A percentile compares a stretch with the other conserved stretches of the same genome.
Evolutionary conservation across 2,888 invertebrate species (phyloP).

Genomic region (Catocala sponsa): DNA sequence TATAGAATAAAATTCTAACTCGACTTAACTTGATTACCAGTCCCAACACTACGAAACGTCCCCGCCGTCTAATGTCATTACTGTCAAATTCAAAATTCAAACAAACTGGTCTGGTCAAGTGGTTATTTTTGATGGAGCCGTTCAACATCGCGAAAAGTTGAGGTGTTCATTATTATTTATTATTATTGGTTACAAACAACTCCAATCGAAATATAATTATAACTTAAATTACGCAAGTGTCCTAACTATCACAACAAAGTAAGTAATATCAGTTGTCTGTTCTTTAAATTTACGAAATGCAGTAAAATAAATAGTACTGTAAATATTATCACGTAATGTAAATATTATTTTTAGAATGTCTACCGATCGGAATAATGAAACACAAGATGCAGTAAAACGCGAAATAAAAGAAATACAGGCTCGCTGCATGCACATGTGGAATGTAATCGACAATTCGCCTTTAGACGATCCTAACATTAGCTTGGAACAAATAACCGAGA

Average conservation of each 20-base stretch:
- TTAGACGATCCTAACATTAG: slow-evolving; percentile 53
- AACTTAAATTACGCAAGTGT: not conserved
- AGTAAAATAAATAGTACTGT: not conserved
- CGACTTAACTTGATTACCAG: not conserved
- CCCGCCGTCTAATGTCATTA: slow-evolving; percentile 5
- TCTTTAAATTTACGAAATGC: not conserved
- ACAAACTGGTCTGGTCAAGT: slow-evolving; percentile 8
- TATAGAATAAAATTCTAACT: not conserved
- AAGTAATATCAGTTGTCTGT: slow-evolving; percentile 20
- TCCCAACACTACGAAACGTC: not conserved
- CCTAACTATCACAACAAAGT: slow-evolving; percentile 19
- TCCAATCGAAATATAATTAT: not conserved
- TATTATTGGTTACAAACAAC: too few species aligned
- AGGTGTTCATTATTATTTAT: too few species aligned
- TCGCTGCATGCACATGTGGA: slow-evolving; percentile 65
- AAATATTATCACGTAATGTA: slow-evolving; percentile 4
- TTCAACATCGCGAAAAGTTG: too few species aligned
- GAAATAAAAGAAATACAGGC: slow-evolving; percentile 70
- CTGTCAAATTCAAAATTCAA: slow-evolving; percentile 29
- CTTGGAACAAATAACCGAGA: slow-evolving; percentile 59
- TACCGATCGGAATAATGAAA: slow-evolving; percentile 59
- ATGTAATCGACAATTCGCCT: slow-evolving; percentile 69
- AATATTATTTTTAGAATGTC: slow-evolving; percentile 61
- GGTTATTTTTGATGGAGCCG: not conserved
- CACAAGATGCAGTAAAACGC: slow-evolving; percentile 60